Percentiles rank a stretch among this genome's conserved stretches.
Conservation (phyloP, 1,140 invertebrate species). For the Melipona quadrifasciata region DNA sequence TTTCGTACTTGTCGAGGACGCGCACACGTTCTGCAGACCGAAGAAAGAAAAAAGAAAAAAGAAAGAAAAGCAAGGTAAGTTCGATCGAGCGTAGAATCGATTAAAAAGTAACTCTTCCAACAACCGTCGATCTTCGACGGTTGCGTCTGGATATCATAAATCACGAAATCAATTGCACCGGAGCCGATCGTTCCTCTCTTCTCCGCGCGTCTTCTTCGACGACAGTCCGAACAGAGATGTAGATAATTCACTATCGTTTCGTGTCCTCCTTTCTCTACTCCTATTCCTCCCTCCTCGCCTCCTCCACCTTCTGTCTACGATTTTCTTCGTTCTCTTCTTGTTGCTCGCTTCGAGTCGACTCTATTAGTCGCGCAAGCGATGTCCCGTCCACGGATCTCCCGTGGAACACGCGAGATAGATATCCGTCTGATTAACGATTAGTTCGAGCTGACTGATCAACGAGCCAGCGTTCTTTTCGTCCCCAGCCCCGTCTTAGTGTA, state of each 20-base stretch:
- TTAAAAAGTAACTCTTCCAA: constrained; percentile 7
- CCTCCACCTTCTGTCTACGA: too few relatives aligned
- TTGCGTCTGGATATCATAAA: constrained; percentile 28
- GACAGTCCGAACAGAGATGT: constrained; percentile 24
- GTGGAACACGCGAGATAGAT: constrained; percentile 59
- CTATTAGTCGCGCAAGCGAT: constrained; percentile 64
- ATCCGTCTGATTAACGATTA: constrained; percentile 67
- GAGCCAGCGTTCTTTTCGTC: constrained; percentile 44
- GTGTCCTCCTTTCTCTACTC: constrained; percentile 14
- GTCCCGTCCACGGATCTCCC: constrained; percentile 56
- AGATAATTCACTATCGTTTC: constrained; percentile 52
- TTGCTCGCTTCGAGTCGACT: constrained; percentile 25
- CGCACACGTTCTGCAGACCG: too few relatives aligned
- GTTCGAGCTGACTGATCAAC: constrained; percentile 49
- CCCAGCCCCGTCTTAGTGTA: not conserved
- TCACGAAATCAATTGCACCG: constrained; percentile 50
- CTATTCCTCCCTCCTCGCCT: not conserved
- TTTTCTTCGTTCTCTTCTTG: constrained; percentile 5
- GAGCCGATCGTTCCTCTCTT: constrained; percentile 9
- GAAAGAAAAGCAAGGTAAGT: not conserved
- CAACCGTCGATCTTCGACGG: not conserved
- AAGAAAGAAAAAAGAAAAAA: too few relatives aligned
- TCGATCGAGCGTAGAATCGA: not conserved
- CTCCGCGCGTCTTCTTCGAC: not conserved
- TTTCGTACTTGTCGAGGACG: too few relatives aligned